These are phyloP conservation scores for Typhlichthys subterraneus DNA, from an alignment of 2,797 vertebrate species.

Conservation along the genomic window DNA sequence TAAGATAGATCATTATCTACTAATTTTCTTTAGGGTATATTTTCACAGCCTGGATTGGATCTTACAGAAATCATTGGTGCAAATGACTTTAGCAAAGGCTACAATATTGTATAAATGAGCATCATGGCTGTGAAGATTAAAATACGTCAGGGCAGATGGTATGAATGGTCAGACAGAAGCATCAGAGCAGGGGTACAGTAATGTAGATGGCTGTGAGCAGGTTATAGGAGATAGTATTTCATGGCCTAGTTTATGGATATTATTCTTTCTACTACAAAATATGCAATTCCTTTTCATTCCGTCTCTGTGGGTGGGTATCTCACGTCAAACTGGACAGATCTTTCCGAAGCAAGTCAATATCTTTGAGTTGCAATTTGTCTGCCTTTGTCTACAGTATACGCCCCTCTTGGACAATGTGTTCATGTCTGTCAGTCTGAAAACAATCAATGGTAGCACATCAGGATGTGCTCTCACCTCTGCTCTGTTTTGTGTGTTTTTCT, in stretches of 20 bases:
- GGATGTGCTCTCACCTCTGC: conserved; percentile 51
- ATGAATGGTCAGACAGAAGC: too few species aligned
- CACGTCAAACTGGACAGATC: neutral
- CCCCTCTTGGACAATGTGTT: conserved; percentile 47
- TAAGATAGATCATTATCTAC: too few species aligned
- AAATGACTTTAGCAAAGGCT: too few species aligned
- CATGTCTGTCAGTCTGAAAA: conserved; percentile 61
- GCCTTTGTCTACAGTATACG: conserved; percentile 10
- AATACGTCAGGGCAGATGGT: too few species aligned
- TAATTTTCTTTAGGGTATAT: too few species aligned
- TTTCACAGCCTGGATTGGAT: too few species aligned
- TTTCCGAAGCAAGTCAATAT: conserved; percentile 8
- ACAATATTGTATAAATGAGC: too few species aligned
- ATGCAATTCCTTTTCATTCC: conserved; percentile 2
- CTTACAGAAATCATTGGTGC: too few species aligned
- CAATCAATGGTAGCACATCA: conserved; percentile 69
- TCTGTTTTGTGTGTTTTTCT: conserved; percentile 45
- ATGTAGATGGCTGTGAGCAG: too few species aligned
- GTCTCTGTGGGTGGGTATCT: conserved; percentile 7
- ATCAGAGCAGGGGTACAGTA: too few species aligned
- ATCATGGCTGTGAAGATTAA: too few species aligned
- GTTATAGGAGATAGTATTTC: too few species aligned
- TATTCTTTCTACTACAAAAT: neutral
- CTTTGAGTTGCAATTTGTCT: conserved; percentile 13
- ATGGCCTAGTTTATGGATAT: conserved; percentile 1